These are phyloP conservation scores for Amazona guildingii DNA, from an alignment of 2,113 vertebrate genomes.

Conservation along the genomic window DNA sequence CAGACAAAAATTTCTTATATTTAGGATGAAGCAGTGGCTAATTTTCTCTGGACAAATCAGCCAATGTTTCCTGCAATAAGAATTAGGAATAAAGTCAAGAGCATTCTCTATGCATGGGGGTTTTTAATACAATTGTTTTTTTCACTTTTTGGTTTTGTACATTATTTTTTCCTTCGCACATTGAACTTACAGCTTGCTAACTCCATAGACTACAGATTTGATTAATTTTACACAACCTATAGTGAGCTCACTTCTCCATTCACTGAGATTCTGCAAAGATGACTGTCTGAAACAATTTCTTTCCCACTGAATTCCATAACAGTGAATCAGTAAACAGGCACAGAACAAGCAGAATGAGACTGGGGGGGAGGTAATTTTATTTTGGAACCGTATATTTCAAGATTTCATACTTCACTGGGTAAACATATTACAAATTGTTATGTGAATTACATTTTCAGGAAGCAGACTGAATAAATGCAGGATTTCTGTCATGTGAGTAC, in stretches of 20 bases:
- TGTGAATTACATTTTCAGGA: neutral
- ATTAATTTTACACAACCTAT: neutral
- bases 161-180: neutral
- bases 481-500: neutral
- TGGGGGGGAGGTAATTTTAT: neutral
- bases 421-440: neutral
- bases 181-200: neutral
- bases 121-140: neutral
- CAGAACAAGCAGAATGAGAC: neutral
- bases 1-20: neutral
- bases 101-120: accelerated
- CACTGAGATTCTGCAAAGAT: neutral
- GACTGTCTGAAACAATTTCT: neutral
- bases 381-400: neutral
- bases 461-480: neutral
- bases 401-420: neutral
- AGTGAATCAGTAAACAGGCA: neutral
- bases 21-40: neutral
- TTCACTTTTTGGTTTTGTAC: neutral
- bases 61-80: neutral
- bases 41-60: neutral
- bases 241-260: neutral
- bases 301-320: neutral
- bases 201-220: neutral
- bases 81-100: neutral